A percentile compares a stretch with the other conserved stretches of the same genome.
Evolutionary conservation across 2,113 vertebrate species (phyloP).

Genomic region (Clinocottus analis): DNA sequence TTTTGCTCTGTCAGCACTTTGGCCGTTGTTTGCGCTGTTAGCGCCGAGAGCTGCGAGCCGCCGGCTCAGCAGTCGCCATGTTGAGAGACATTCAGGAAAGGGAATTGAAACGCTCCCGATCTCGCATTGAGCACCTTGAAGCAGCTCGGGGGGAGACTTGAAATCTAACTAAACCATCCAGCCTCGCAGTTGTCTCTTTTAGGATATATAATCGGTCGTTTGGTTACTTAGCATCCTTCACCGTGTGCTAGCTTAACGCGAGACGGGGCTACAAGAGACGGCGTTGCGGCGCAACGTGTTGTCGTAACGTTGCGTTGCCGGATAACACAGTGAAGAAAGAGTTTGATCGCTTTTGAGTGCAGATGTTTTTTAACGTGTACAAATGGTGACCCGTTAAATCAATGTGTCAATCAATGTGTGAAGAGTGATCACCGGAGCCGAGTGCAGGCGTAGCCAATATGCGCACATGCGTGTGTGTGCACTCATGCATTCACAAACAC

Average conservation of each 20-base stretch:
- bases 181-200: background rate
- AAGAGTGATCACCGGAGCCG: slow-evolving; percentile 25
- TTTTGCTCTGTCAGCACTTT: background rate
- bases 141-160: background rate
- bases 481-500: slow-evolving; percentile 30
- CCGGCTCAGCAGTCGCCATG: background rate
- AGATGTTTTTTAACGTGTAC: background rate
- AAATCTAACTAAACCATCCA: background rate
- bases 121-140: background rate
- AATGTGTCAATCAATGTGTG: slow-evolving; percentile 20
- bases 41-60: background rate
- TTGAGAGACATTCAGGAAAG: background rate
- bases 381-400: slow-evolving; percentile 33
- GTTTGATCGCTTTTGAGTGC: background rate
- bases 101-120: background rate
- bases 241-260: slow-evolving; percentile 1
- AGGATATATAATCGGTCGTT: background rate
- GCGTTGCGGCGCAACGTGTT: slow-evolving; percentile 4
- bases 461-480: slow-evolving; percentile 31
- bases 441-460: slow-evolving; percentile 22
- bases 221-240: slow-evolving; percentile 2
- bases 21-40: background rate
- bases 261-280: background rate
- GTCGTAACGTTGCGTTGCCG: background rate
- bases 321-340: background rate